phyloP scores from a whole-genome alignment of 2,888 invertebrate genomes.

The Polydrusus cervinus region DNA sequence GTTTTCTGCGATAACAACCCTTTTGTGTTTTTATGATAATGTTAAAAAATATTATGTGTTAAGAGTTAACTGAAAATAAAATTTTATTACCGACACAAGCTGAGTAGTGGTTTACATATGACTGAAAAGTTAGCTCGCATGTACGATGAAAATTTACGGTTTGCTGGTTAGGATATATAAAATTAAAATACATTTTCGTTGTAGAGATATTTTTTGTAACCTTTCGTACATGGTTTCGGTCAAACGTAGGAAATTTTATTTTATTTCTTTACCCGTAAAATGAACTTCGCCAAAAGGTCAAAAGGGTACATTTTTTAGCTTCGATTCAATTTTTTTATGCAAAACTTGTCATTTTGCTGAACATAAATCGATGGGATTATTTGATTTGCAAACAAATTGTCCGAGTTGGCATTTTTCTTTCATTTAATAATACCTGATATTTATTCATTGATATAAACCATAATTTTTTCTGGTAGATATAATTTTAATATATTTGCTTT shows the following conservation, averaged over 20 bases:
- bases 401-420: background rate
- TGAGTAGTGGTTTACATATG: background rate
- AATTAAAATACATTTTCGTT: slow-evolving; percentile 1
- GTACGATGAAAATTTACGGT: background rate
- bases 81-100: background rate
- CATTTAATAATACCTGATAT: too few relatives aligned
- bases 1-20: too few relatives aligned
- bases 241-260: slow-evolving; percentile 1
- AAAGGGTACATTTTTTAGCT: background rate
- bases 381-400: background rate
- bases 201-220: background rate
- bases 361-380: background rate
- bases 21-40: too few relatives aligned
- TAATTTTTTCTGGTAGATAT: too few relatives aligned
- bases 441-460: too few relatives aligned
- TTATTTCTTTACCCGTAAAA: slow-evolving; percentile 7
- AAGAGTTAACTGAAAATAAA: background rate
- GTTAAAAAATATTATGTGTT: too few relatives aligned
- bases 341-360: background rate
- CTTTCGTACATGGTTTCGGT: background rate
- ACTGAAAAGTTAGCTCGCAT: background rate
- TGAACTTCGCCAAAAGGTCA: background rate
- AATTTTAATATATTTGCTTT: too few relatives aligned
- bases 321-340: background rate
- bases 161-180: background rate